phyloP scores from a whole-genome alignment of 2,888 invertebrate genomes.

The Invenusta paracnida region DNA sequence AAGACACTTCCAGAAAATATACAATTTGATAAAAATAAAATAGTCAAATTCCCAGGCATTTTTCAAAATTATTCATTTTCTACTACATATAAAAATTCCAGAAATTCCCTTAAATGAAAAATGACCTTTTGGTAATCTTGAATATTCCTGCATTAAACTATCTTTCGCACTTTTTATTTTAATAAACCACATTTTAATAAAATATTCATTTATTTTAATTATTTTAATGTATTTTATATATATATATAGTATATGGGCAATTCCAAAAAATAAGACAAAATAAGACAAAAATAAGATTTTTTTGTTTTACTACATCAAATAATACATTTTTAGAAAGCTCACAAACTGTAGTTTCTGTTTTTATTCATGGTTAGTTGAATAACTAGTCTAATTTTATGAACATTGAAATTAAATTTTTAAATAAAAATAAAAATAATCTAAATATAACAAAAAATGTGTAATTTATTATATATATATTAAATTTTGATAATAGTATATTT shows the following conservation, averaged over 20 bases:
- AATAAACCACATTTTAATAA: no score
- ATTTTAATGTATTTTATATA: no score
- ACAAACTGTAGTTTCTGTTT: constrained; percentile 12
- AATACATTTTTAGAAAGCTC: constrained; percentile 25
- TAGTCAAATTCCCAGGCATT: no score
- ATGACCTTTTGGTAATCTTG: no score
- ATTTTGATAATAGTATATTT: constrained; percentile 5
- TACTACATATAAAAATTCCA: no score
- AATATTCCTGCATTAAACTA: no score
- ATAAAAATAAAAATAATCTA: constrained; percentile 6
- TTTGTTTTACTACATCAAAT: constrained; percentile 20
- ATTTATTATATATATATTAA: constrained; percentile 24
- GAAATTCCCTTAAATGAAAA: no score
- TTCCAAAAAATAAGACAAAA: constrained; percentile 23
- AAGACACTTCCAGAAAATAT: no score
- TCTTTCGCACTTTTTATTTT: no score
- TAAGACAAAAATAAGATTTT: neutral
- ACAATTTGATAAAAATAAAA: no score
- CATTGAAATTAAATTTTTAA: neutral
- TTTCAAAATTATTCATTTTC: no score
- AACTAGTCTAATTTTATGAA: constrained; percentile 9
- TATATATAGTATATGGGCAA: constrained; percentile 14
- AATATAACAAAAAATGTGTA: constrained; percentile 15
- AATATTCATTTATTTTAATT: no score
- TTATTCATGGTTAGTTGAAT: constrained; percentile 5